phyloP scores from a whole-genome alignment of 2,113 vertebrate species.

The Oncorhynchus nerka region DNA sequence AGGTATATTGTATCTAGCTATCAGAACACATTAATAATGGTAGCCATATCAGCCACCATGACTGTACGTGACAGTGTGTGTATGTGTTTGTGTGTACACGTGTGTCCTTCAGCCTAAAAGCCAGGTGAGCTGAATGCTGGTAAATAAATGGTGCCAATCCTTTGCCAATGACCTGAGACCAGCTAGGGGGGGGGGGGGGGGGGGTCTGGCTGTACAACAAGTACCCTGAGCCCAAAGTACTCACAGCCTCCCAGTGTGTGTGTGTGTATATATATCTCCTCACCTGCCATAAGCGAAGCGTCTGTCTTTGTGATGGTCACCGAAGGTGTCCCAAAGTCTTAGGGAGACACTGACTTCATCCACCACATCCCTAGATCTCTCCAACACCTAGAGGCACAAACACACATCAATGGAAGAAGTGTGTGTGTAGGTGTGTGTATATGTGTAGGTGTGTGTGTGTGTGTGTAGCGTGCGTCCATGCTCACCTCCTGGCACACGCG shows the following conservation, averaged over 20 bases:
- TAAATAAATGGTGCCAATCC: too few species aligned
- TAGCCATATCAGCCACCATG: conserved; percentile 36
- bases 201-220: conserved; percentile 18
- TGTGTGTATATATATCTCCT: conserved; percentile 28
- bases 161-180: too few species aligned
- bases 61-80: background rate
- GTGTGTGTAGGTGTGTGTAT: background rate
- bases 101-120: conserved; percentile 5
- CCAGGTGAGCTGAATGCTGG: too few species aligned
- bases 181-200: too few species aligned
- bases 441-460: conserved; percentile 23
- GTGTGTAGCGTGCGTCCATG: conserved; percentile 18
- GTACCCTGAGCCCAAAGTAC: too few species aligned
- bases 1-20: too few species aligned
- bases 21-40: conserved; percentile 23
- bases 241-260: background rate
- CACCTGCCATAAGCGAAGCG: conserved; percentile 84
- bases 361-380: conserved; percentile 83
- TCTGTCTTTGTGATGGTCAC: conserved; percentile 87
- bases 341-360: conserved; percentile 84
- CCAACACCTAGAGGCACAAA: conserved; percentile 70
- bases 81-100: conserved; percentile 15
- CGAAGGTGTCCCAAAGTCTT: conserved; percentile 84
- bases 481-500: conserved; percentile 88
- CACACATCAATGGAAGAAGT: conserved; percentile 12